Percentiles rank a stretch among this genome's conserved stretches.
phyloP scores from a whole-genome alignment of 2,888 invertebrate species.

The Steinernema hermaphroditum region DNA sequence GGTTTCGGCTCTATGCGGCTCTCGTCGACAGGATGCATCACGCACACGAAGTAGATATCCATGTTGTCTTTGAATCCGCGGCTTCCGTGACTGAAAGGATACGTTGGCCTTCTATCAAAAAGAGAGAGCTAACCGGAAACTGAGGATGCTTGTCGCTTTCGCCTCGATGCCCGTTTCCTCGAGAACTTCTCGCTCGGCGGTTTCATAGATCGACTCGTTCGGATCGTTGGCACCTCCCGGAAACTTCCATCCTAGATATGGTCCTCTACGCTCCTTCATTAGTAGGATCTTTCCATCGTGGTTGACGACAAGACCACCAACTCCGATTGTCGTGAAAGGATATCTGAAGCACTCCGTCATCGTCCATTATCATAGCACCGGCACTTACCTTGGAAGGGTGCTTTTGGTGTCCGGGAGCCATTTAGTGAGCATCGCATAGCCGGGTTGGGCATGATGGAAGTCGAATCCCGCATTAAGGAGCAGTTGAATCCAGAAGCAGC shows the following conservation, averaged over 20 bases:
- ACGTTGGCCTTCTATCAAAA: too few species aligned
- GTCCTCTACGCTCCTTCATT: slow-evolving; percentile 77
- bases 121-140: slow-evolving; percentile 43
- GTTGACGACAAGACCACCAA: slow-evolving; percentile 84
- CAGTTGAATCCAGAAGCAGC: slow-evolving; percentile 78
- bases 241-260: slow-evolving; percentile 78
- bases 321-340: slow-evolving; percentile 81
- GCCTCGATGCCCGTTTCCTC: slow-evolving; percentile 82
- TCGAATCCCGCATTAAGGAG: slow-evolving; percentile 73
- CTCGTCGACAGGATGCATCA: slow-evolving; percentile 47
- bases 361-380: too few species aligned
- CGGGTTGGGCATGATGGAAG: slow-evolving; percentile 82
- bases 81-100: slow-evolving; percentile 3
- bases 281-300: slow-evolving; percentile 78
- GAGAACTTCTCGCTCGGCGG: slow-evolving; percentile 81
- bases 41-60: slow-evolving; percentile 47
- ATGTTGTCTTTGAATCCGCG: neutral
- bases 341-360: slow-evolving; percentile 64
- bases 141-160: slow-evolving; percentile 37
- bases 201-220: slow-evolving; percentile 82
- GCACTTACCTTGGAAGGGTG: slow-evolving; percentile 44
- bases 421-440: slow-evolving; percentile 79
- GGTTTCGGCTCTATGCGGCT: slow-evolving; percentile 37
- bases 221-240: slow-evolving; percentile 76
- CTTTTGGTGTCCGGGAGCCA: slow-evolving; percentile 75